These are phyloP conservation scores for Limonius californicus DNA, from an alignment of 1,140 invertebrate species.

Conservation along the genomic window DNA sequence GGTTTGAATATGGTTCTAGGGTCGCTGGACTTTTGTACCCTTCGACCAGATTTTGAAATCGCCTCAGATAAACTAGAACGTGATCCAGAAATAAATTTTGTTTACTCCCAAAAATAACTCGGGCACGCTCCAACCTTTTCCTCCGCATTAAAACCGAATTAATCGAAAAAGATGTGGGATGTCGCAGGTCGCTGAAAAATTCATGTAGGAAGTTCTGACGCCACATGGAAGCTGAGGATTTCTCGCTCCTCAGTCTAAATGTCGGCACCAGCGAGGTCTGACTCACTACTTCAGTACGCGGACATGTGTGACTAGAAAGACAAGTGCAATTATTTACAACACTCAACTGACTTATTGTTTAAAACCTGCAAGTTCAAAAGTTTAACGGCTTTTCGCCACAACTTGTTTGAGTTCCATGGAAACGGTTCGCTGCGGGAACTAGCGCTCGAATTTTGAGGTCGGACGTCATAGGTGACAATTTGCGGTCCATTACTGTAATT, in stretches of 20 bases:
- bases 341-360: background rate
- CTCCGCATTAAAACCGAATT: background rate
- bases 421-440: background rate
- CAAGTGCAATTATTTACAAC: background rate
- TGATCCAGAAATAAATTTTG: background rate
- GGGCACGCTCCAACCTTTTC: background rate
- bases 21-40: too few relatives aligned
- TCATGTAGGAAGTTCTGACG: background rate
- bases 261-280: background rate
- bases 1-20: too few relatives aligned
- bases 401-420: background rate
- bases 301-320: background rate
- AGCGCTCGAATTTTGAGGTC: too few relatives aligned
- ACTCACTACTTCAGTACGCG: background rate
- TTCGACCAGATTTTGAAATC: too few relatives aligned
- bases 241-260: too few relatives aligned
- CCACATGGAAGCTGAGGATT: too few relatives aligned
- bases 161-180: background rate
- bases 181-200: background rate
- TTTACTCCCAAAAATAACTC: background rate
- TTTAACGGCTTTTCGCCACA: background rate
- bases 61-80: background rate
- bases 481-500: background rate
- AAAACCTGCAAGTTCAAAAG: background rate
- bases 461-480: too few relatives aligned